Evolutionary conservation across 2,888 invertebrate species (phyloP).

Genomic region (Pyrochroa serraticornis): DNA sequence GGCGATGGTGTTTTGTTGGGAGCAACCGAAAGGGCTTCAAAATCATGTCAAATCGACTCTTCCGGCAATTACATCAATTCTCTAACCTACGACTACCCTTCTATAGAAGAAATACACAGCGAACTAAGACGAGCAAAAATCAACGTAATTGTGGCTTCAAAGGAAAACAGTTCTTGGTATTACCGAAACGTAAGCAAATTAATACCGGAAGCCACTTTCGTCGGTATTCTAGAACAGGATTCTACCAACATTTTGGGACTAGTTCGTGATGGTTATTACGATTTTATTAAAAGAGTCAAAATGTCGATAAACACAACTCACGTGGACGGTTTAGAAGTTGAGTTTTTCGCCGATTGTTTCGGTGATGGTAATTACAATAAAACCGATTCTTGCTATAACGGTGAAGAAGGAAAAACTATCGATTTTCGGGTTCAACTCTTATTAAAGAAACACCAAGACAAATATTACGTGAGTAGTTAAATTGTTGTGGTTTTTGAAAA

Average conservation of each 20-base stretch:
- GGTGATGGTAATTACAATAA: slow-evolving; percentile 52
- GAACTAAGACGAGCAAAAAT: slow-evolving; percentile 59
- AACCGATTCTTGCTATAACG: slow-evolving; percentile 63
- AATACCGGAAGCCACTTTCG: slow-evolving; percentile 74
- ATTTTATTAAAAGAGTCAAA: slow-evolving; percentile 74
- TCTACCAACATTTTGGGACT: slow-evolving; percentile 87
- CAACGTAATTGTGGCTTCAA: slow-evolving; percentile 88
- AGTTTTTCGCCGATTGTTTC: slow-evolving; percentile 76
- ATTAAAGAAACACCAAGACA: slow-evolving; percentile 54
- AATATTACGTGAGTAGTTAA: not conserved
- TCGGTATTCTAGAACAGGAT: slow-evolving; percentile 79
- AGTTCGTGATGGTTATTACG: slow-evolving; percentile 79
- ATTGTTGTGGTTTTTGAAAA: slow-evolving; percentile 6
- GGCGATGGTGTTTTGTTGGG: slow-evolving; percentile 79
- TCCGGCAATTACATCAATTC: slow-evolving; percentile 60
- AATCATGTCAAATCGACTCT: slow-evolving; percentile 4
- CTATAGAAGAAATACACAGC: slow-evolving; percentile 56
- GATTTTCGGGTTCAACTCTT: slow-evolving; percentile 69
- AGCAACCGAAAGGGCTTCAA: not conserved
- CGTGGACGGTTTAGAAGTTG: slow-evolving; percentile 67
- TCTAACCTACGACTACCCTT: slow-evolving; percentile 76
- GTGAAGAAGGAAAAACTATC: slow-evolving; percentile 67
- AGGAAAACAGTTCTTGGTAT: slow-evolving; percentile 68
- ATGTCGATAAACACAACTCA: slow-evolving; percentile 68
- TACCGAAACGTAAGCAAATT: slow-evolving; percentile 73